Percentiles rank a stretch among this genome's conserved stretches.
Evolutionary conservation across 2,888 invertebrate genomes (phyloP).

Genomic region (Nemurella pictetii): DNA sequence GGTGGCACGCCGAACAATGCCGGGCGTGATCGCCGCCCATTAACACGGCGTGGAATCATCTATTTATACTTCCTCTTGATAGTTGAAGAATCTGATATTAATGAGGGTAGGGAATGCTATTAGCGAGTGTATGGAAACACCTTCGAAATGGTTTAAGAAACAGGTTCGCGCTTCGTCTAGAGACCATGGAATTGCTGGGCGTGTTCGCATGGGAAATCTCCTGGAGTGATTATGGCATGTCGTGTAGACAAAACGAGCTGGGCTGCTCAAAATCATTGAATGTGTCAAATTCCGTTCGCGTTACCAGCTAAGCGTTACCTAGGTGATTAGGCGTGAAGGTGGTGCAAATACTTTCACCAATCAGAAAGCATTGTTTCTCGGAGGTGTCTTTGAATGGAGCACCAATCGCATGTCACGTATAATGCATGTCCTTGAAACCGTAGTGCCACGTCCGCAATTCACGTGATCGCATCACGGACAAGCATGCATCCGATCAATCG

Average conservation of each 20-base stretch:
- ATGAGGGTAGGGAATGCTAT: background rate
- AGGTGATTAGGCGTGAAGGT: background rate
- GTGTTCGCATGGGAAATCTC: background rate
- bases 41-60: background rate
- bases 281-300: background rate
- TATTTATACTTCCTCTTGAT: slow-evolving; percentile 21
- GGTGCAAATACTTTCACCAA: background rate
- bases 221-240: background rate
- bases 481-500: background rate
- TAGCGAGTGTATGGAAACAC: slow-evolving; percentile 3
- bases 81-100: slow-evolving; percentile 12
- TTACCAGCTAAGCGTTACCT: no score
- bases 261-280: background rate
- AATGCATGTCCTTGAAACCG: background rate
- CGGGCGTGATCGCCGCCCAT: slow-evolving; percentile 4
- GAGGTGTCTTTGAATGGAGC: background rate
- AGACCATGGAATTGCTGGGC: background rate
- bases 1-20: background rate
- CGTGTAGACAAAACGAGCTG: background rate
- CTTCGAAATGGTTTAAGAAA: background rate
- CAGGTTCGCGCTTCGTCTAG: background rate
- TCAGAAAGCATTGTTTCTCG: background rate
- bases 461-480: background rate
- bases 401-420: background rate
- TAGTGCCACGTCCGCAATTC: background rate